Conservation (phyloP, 2,888 invertebrate genomes). For the Hedya salicella region DNA sequence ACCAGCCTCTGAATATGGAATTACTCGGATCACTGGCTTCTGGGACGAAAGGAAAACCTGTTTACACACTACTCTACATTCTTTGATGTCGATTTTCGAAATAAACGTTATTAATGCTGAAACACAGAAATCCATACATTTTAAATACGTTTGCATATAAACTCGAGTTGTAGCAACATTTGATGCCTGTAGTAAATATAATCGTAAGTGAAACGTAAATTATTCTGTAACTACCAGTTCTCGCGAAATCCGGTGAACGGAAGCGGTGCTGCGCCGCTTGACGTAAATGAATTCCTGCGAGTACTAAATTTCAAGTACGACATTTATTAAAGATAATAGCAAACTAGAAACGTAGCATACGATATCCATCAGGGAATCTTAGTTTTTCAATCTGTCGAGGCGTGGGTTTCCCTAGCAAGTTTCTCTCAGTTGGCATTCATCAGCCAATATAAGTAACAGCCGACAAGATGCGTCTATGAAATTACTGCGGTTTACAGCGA, state of each 20-base stretch:
- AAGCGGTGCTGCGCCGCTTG: conserved; percentile 16
- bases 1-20: conserved; percentile 58
- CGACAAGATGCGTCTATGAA: background rate
- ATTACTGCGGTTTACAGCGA: too few species aligned
- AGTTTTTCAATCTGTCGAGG: background rate
- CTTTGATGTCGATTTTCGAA: conserved; percentile 48
- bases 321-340: conserved; percentile 11
- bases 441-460: background rate
- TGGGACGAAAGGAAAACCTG: conserved; percentile 51
- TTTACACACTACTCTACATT: conserved; percentile 49
- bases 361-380: background rate
- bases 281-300: conserved; percentile 23
- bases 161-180: conserved; percentile 21
- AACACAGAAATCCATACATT: conserved; percentile 7
- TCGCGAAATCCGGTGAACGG: conserved; percentile 41
- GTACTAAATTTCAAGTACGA: conserved; percentile 16
- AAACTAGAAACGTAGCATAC: conserved; percentile 7
- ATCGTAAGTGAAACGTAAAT: conserved; percentile 45
- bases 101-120: conserved; percentile 19
- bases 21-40: conserved; percentile 53
- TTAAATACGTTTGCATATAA: background rate
- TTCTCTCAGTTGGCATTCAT: background rate
- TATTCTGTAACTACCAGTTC: conserved; percentile 49
- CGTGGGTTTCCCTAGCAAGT: background rate
- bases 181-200: conserved; percentile 10